Conservation (phyloP, 2,113 vertebrate species). For the Clarias macrocephalus region DNA sequence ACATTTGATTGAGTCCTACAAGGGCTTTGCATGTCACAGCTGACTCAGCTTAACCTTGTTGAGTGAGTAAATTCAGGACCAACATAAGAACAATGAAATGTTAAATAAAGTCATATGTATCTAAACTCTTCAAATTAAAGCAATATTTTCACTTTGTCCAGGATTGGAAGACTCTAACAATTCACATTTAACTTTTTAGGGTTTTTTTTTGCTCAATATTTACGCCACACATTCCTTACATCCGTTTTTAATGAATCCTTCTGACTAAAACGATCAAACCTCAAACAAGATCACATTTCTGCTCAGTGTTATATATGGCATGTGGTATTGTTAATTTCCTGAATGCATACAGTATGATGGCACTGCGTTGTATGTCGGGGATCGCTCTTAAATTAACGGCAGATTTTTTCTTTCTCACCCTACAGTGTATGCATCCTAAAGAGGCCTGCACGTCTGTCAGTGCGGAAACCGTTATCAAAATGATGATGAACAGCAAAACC, state of each 20-base stretch:
- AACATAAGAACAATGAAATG: neutral
- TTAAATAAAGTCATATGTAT: constrained; percentile 33
- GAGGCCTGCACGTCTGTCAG: constrained; percentile 80
- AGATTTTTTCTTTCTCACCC: constrained; percentile 1
- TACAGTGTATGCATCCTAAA: constrained; percentile 81
- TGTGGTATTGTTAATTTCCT: constrained; percentile 23
- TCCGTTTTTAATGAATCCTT: constrained; percentile 8
- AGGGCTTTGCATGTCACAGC: neutral
- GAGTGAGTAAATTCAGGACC: constrained; percentile 38
- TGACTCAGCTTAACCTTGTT: constrained; percentile 22
- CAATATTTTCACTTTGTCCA: constrained; percentile 15
- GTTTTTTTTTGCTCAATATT: constrained; percentile 5
- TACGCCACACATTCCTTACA: neutral
- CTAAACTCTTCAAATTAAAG: constrained; percentile 44
- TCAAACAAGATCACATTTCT: constrained; percentile 7
- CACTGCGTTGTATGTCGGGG: neutral
- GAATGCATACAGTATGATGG: neutral
- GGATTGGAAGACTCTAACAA: neutral
- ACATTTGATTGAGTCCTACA: neutral
- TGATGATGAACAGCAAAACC: constrained; percentile 85
- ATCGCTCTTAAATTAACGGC: neutral
- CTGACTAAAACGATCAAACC: constrained; percentile 4
- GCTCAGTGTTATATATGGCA: neutral
- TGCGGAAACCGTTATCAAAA: constrained; percentile 75
- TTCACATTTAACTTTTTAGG: neutral